Evolutionary conservation across 2,888 invertebrate species (phyloP), one percentile per base, ranked within the genome.

Genomic region (Rotaria magnacalcarata): DNA sequence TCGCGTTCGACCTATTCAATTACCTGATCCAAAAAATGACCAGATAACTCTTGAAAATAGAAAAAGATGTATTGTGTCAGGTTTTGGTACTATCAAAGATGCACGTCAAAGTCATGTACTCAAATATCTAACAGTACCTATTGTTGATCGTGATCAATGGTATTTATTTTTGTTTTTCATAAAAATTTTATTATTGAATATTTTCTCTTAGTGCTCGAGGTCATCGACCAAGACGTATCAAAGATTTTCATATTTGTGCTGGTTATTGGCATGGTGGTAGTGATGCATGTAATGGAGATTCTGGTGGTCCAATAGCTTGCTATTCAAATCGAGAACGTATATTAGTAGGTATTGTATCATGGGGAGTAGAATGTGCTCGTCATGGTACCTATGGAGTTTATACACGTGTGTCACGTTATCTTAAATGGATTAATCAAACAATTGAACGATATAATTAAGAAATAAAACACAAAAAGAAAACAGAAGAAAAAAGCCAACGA

Each of bases 171-270:
- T 21, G 2, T 24, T 47, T 41, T 47, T 1, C 8, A 6, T 80
- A 5, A 7, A 2, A 24, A 19, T 54, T 54, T 54, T 54, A 21
- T 47, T 8, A 80, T 24, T 47, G 43, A 7, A 24, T 47, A 10
- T 43, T 34, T 8, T 67, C 14, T 27, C 34, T 27, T 80, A 80
- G 80, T 47, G 80, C 80, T 4, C 80, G 80, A n/a, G 80, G 80
- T 34, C 84, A 84, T 84, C 84, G 84, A 19, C 84, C 84, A 56
- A 54, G 50, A 34, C 84, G 84, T 52, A 84, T 84, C 10, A 84
- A 84, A 84, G 84, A 84, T 54, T 84, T 84, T 56, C 84, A 84
- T 34, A 41, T 84, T 27, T 84, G 84, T 54, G 84, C 84, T 27
- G 84, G 84, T 1, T 56, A 41, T 54, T 52, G 52, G 56, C 34